Conservation (phyloP, 1,140 invertebrate species). For the Oncopodura yosiiana region DNA sequence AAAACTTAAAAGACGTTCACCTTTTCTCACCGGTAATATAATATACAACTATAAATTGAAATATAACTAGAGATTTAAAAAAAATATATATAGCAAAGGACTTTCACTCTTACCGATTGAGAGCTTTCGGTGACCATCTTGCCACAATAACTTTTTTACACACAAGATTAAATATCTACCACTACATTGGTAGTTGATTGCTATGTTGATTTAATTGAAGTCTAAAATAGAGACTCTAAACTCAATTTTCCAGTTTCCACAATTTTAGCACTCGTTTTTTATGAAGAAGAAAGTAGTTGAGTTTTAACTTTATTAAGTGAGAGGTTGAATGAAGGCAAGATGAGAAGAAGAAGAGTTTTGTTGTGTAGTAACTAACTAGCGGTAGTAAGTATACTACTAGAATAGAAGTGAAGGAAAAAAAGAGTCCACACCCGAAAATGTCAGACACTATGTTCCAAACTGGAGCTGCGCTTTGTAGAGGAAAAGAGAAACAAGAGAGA, state of each 20-base stretch:
- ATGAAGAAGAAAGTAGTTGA: no score
- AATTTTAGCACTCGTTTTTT: no score
- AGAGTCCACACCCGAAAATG: constrained; percentile 32
- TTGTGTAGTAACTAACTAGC: no score
- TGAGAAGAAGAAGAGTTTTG: no score
- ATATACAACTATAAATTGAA: no score
- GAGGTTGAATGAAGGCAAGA: neutral
- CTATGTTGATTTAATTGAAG: neutral
- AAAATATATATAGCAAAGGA: no score
- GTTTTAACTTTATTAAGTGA: no score
- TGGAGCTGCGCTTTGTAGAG: neutral
- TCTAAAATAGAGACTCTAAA: neutral
- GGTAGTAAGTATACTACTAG: constrained; percentile 18
- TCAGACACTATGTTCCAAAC: constrained; percentile 18
- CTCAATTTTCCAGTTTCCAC: neutral
- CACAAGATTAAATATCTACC: neutral
- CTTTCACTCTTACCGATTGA: constrained; percentile 28
- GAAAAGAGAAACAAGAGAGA: neutral
- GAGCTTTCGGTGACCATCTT: constrained; percentile 31
- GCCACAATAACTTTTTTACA: neutral
- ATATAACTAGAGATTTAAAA: no score
- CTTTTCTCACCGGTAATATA: no score
- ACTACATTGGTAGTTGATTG: neutral
- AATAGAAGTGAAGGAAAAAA: constrained; percentile 1
- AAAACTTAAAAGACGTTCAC: no score